These are phyloP conservation scores for Dioctria linearis DNA, from an alignment of 2,888 invertebrate genomes.

Conservation along the genomic window DNA sequence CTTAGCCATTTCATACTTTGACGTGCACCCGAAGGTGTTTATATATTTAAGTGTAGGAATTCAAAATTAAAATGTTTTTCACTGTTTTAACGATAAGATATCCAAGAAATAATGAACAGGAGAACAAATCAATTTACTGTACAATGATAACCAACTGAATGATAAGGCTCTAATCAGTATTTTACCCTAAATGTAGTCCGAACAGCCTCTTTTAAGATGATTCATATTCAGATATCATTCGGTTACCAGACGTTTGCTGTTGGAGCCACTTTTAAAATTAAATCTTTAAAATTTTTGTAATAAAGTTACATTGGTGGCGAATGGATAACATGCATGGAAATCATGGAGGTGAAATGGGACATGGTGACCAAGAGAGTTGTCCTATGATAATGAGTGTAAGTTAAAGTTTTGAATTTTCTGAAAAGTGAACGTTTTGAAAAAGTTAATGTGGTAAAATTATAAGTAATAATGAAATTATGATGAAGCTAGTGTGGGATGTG, in stretches of 20 bases:
- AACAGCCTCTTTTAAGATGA: not conserved
- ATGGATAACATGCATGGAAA: constrained; percentile 63
- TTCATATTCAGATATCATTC: constrained; percentile 8
- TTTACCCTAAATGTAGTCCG: not conserved
- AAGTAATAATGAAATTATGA: too few species aligned
- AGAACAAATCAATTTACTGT: not conserved
- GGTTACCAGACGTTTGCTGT: constrained; percentile 6
- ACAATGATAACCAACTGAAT: not conserved
- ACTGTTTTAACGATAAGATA: not conserved
- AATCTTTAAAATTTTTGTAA: not conserved
- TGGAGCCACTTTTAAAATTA: not conserved
- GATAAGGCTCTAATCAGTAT: not conserved
- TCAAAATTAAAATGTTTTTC: not conserved
- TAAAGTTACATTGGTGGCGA: not conserved
- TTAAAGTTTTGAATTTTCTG: constrained; percentile 45
- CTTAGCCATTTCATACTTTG: constrained; percentile 31
- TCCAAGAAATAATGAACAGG: not conserved
- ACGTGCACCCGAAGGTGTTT: not conserved
- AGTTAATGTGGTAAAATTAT: too few species aligned
- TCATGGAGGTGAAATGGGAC: constrained; percentile 22
- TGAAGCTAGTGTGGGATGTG: too few species aligned
- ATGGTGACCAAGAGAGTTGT: constrained; percentile 59
- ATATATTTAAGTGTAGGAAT: constrained; percentile 1
- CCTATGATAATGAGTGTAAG: constrained; percentile 70
- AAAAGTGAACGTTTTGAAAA: too few species aligned